These are phyloP conservation scores for Mesodorylaimus sp. DNA, from an alignment of 2,888 invertebrate genomes.

Conservation along the genomic window DNA sequence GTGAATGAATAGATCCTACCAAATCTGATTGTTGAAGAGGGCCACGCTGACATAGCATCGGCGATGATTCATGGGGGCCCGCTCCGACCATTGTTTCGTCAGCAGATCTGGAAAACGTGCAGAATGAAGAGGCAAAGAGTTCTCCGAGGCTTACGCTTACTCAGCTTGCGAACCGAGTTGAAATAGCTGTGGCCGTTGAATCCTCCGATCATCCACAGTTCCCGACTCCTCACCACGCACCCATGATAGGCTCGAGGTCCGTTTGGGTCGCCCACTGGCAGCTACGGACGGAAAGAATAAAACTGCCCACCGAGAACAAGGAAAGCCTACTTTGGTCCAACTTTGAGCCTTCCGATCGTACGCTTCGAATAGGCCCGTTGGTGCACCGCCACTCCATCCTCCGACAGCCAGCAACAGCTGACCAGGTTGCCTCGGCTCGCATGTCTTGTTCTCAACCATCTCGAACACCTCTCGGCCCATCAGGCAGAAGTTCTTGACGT, in stretches of 20 bases:
- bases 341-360: conserved; percentile 73
- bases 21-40: neutral
- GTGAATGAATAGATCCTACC: too few species aligned
- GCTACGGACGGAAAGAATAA: neutral
- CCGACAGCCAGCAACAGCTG: conserved; percentile 38
- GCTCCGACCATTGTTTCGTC: conserved; percentile 59
- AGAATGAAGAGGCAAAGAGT: neutral
- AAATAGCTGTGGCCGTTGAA: conserved; percentile 36
- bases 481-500: too few species aligned
- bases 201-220: conserved; percentile 37
- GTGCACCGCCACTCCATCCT: conserved; percentile 50
- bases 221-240: conserved; percentile 32
- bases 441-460: too few species aligned
- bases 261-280: conserved; percentile 42
- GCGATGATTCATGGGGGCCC: conserved; percentile 49
- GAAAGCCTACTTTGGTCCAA: conserved; percentile 39
- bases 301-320: neutral
- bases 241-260: conserved; percentile 68
- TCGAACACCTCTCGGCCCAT: too few species aligned
- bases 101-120: neutral
- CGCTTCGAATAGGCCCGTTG: conserved; percentile 60
- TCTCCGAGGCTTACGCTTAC: neutral
- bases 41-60: conserved; percentile 59
- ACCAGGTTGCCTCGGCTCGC: conserved; percentile 48
- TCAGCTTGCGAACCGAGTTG: conserved; percentile 38